Base-by-base conservation (phyloP, 2,888 invertebrate genomes). In the Rhopalosiphum nymphaeae region DNA sequence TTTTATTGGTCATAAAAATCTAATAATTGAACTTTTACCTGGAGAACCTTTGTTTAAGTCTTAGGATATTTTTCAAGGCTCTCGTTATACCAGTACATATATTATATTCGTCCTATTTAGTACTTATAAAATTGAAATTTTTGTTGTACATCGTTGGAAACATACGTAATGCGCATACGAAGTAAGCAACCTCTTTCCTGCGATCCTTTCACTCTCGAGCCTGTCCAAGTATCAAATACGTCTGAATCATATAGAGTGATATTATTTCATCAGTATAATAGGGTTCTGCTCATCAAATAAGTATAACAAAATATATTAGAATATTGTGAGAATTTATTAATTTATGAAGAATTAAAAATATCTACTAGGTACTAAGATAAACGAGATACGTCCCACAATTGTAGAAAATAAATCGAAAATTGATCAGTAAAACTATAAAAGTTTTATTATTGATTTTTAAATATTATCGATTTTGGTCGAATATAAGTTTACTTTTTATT, bases 181-280 rank as follows among this genome's bases (percentile, higher is more conserved):
- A 49, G 49, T 86, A 87, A 87, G 46, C 49, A 87, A 87, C 46
- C 87, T 49, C n/a, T 87, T 87, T 87, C 29, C 85, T 78, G 78
- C 16, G 21, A 78, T 78, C 78, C 78, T 78, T 78, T 78, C 78
- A 78, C 78, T 78, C 78, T 78, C 78, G 21, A 78, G 36, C 21
- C 21, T 78, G 78, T 9, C 36, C 78, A 21, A 78, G 21, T 78
- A 78, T 78, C 36, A 78, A 78, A 86, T 86, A 78, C 36, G 78
- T 2, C 21, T 78, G 36, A 36, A 36, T 36, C 36, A 21, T 78
- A 78, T 78, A 78, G 36, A 78, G 36, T 78, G 36, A 78, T 78
- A 78, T 36, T 78, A 78, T 78, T 78, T 78, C 67, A 78, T 78
- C 67, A 78, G 36, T 2, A 7, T 36, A 78, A 7, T 36, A 78